Percentiles rank a stretch among this genome's conserved stretches.
phyloP scores from a whole-genome alignment of 2,888 invertebrate genomes.

The Balanococcus diminutus region DNA sequence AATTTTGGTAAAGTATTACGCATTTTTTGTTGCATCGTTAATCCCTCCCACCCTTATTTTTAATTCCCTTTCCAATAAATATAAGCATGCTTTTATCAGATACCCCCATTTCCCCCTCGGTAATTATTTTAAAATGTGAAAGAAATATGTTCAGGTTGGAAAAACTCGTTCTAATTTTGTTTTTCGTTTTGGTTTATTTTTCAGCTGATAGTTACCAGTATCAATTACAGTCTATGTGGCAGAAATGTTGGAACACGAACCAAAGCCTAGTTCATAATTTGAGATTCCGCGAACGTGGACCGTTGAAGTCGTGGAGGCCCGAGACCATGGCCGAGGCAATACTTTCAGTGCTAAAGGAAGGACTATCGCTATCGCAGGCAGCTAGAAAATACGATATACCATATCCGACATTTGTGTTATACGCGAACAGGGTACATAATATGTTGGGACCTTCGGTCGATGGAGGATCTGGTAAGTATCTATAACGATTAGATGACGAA shows the following conservation, averaged over 20 bases:
- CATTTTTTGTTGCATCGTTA: background rate
- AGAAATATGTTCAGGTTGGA: background rate
- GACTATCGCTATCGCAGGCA: slow-evolving; percentile 85
- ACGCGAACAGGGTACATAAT: slow-evolving; percentile 91
- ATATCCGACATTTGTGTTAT: slow-evolving; percentile 90
- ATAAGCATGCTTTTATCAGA: background rate
- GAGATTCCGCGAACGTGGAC: slow-evolving; percentile 89
- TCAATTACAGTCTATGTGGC: slow-evolving; percentile 94
- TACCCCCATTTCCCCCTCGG: background rate
- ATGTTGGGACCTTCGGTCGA: slow-evolving; percentile 92
- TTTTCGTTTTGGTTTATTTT: slow-evolving; percentile 59
- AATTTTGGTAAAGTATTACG: background rate
- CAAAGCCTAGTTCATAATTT: slow-evolving; percentile 89
- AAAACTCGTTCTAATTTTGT: background rate
- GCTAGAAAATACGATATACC: slow-evolving; percentile 94
- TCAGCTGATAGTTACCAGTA: slow-evolving; percentile 93
- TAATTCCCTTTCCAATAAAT: too few species aligned
- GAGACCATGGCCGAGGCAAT: slow-evolving; percentile 96
- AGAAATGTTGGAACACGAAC: slow-evolving; percentile 94
- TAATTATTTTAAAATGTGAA: background rate
- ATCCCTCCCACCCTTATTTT: background rate
- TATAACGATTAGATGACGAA: slow-evolving; percentile 45
- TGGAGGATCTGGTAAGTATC: slow-evolving; percentile 80
- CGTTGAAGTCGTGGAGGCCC: slow-evolving; percentile 90
- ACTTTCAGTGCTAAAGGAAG: slow-evolving; percentile 89